Evolutionary conservation across 2,888 invertebrate genomes (phyloP).

Genomic region (Ichneumoninae sp.): DNA sequence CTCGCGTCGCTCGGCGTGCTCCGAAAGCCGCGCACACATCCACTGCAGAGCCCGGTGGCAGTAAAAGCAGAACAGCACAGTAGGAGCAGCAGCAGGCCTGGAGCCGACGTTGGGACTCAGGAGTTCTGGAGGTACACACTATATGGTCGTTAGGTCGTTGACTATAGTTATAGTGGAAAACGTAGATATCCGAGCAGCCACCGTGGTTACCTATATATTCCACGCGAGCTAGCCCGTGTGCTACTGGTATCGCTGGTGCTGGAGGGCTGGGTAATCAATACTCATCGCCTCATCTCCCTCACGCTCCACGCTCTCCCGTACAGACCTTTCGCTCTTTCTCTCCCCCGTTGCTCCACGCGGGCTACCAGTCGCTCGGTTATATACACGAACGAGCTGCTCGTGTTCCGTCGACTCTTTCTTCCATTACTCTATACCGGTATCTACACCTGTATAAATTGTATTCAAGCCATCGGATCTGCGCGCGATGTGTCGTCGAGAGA

Average conservation of each 20-base stretch:
- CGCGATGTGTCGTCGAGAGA: constrained; percentile 10
- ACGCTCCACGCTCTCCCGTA: constrained; percentile 47
- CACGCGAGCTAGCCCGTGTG: constrained; percentile 10
- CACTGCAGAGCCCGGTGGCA: constrained; percentile 1
- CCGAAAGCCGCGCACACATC: constrained; percentile 21
- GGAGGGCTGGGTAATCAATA: constrained; percentile 76
- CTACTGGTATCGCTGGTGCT: constrained; percentile 27
- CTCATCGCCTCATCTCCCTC: constrained; percentile 75
- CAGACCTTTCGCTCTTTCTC: constrained; percentile 32
- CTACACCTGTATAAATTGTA: constrained; percentile 18
- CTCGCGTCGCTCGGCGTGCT: constrained; percentile 3
- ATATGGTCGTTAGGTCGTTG: constrained; percentile 46
- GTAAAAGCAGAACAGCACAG: constrained; percentile 14
- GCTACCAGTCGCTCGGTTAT: constrained; percentile 8
- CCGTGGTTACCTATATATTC: constrained; percentile 29
- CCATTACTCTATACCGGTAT: constrained; percentile 11
- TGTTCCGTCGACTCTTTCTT: not conserved
- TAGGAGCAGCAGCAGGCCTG: constrained; percentile 26
- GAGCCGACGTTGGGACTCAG: constrained; percentile 50
- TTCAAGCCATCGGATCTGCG: constrained; percentile 35
- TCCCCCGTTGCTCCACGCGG: constrained; percentile 29
- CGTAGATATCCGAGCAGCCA: constrained; percentile 36
- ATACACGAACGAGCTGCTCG: not conserved
- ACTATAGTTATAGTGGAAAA: constrained; percentile 15
- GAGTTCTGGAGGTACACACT: constrained; percentile 31